Conservation (phyloP, 2,797 vertebrate genomes). For the Naso thynnoides region DNA sequence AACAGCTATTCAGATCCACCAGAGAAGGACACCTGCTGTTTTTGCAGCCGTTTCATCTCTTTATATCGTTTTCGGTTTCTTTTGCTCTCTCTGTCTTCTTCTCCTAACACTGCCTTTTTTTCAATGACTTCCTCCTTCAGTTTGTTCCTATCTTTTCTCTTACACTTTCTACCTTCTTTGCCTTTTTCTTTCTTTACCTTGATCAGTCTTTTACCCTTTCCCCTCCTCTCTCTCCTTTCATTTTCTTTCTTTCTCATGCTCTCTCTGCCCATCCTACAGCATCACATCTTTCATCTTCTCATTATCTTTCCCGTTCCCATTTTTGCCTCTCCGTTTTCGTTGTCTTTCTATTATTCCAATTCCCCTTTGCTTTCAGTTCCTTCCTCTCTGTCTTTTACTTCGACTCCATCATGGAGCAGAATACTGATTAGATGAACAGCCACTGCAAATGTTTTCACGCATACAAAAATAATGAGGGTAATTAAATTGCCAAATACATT, state of each 20-base stretch:
- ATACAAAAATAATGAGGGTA: constrained; percentile 47
- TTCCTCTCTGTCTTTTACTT: constrained; percentile 21
- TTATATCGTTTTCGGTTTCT: constrained; percentile 42
- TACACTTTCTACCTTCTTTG: constrained; percentile 3
- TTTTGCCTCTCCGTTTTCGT: constrained; percentile 31
- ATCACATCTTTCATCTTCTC: constrained; percentile 33
- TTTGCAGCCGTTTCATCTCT: constrained; percentile 63
- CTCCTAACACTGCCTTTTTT: constrained; percentile 27
- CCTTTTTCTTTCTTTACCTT: constrained; percentile 12
- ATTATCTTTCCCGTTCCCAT: constrained; percentile 23
- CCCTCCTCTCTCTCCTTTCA: background rate
- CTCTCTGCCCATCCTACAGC: constrained; percentile 5
- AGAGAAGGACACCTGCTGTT: constrained; percentile 72
- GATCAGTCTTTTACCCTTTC: constrained; percentile 10
- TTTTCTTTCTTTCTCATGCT: background rate
- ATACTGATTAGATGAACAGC: constrained; percentile 61
- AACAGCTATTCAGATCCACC: constrained; percentile 68
- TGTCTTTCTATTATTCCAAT: constrained; percentile 37
- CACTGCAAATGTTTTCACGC: constrained; percentile 48
- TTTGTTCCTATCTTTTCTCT: constrained; percentile 7
- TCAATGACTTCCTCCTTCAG: constrained; percentile 29
- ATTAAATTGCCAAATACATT: constrained; percentile 58
- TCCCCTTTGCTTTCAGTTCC: constrained; percentile 41
- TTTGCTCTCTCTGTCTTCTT: constrained; percentile 10
- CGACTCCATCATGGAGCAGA: constrained; percentile 44